phyloP scores from a whole-genome alignment of 2,888 invertebrate species.

The Tetragnatha montana region DNA sequence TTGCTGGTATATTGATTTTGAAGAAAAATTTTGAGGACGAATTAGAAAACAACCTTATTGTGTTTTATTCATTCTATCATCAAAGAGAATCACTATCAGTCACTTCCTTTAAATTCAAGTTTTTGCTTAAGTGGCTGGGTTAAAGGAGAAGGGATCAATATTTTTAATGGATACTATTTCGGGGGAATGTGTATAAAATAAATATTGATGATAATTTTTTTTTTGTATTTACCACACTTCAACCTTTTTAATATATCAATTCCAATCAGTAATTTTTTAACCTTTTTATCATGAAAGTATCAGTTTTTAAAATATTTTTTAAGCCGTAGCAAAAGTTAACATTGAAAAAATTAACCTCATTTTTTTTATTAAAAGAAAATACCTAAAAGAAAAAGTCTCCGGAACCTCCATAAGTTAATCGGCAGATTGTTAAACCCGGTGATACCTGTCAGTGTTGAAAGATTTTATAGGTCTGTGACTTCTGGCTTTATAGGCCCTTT shows the following conservation, averaged over 20 bases:
- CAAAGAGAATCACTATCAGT: no score
- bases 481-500: slow-evolving; percentile 68
- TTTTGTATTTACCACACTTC: no score
- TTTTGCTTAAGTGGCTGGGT: no score
- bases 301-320: not conserved
- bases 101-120: no score
- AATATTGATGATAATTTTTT: no score
- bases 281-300: not conserved
- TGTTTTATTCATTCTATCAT: no score
- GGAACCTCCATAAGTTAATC: slow-evolving; percentile 20
- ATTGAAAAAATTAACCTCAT: not conserved
- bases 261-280: not conserved
- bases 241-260: not conserved
- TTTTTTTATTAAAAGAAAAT: not conserved
- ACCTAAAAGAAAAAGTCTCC: not conserved
- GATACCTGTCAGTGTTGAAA: slow-evolving; percentile 55
- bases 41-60: no score
- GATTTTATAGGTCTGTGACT: slow-evolving; percentile 67
- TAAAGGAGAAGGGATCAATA: no score
- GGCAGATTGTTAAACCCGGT: slow-evolving; percentile 56
- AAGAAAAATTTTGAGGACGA: no score
- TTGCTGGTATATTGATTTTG: no score
- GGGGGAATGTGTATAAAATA: no score
- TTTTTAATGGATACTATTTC: no score
- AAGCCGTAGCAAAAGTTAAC: not conserved